Evolutionary conservation across 2,797 vertebrate species (phyloP).

Genomic region (Eupleurogrammus muticus): DNA sequence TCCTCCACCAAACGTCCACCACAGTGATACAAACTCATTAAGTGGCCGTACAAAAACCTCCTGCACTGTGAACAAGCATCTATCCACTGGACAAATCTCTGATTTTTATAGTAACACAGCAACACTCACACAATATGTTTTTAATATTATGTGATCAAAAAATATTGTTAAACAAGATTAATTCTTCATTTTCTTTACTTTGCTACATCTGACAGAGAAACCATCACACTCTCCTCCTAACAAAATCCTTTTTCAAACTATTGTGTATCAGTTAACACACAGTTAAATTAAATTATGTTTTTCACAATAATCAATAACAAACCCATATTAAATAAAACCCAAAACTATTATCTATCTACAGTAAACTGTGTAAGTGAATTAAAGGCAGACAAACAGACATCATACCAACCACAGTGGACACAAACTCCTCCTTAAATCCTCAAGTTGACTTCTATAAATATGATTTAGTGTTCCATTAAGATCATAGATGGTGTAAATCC

Average conservation of each 20-base stretch:
- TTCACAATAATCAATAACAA: background rate
- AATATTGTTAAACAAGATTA: background rate
- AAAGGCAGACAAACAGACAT: conserved; percentile 4
- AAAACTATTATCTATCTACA: background rate
- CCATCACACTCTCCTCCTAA: background rate
- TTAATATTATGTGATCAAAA: background rate
- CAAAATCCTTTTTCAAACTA: background rate
- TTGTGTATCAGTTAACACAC: background rate
- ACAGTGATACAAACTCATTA: conserved; percentile 64
- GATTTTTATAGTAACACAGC: no score
- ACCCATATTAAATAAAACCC: background rate
- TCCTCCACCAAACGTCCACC: conserved; percentile 59
- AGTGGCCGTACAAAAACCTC: conserved; percentile 63
- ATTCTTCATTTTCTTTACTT: background rate
- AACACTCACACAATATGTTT: fast-evolving
- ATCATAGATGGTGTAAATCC: conserved; percentile 13
- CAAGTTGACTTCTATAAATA: background rate
- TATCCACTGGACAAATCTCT: background rate
- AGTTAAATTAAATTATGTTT: background rate
- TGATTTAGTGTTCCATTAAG: conserved; percentile 3
- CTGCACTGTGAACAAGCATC: conserved; percentile 19
- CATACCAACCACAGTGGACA: conserved; percentile 2
- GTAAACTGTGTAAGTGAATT: background rate
- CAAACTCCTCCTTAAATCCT: background rate
- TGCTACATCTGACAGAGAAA: background rate